phyloP scores from a whole-genome alignment of 1,140 invertebrate genomes.

The Melanaphis sacchari region DNA sequence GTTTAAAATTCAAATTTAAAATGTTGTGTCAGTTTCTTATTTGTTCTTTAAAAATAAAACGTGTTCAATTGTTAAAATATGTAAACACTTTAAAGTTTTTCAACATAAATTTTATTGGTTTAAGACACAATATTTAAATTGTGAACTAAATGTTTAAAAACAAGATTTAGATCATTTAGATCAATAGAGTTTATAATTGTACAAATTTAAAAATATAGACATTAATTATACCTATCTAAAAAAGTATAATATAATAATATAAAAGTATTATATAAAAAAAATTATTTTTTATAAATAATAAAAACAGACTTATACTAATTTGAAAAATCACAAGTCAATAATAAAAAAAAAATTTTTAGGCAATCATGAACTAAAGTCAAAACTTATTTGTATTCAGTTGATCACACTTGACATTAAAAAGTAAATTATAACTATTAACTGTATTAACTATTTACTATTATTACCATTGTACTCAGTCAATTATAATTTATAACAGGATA shows the following conservation, averaged over 20 bases:
- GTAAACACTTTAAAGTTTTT: not conserved
- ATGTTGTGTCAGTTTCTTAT: not conserved
- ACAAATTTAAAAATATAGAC: not conserved
- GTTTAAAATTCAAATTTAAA: not conserved
- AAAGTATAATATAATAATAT: not conserved
- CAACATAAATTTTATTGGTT: not conserved
- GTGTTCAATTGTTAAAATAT: not conserved
- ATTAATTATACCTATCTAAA: not conserved
- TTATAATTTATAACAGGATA: not conserved
- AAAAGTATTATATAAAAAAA: not conserved
- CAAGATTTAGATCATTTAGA: not conserved
- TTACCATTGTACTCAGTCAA: too few species aligned
- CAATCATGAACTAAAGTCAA: not conserved
- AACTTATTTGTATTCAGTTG: not conserved
- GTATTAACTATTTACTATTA: too few species aligned
- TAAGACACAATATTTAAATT: not conserved
- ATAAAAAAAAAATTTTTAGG: not conserved
- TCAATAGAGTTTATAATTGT: not conserved
- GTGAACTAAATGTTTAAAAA: not conserved
- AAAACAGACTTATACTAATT: not conserved
- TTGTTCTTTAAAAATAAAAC: not conserved
- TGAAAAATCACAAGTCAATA: not conserved
- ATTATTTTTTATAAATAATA: not conserved
- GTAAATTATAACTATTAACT: too few species aligned
- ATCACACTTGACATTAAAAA: not conserved